Evolutionary conservation across 2,888 invertebrate genomes (phyloP), one percentile per base, ranked within the genome.

Genomic region (Chrysina gloriosa): DNA sequence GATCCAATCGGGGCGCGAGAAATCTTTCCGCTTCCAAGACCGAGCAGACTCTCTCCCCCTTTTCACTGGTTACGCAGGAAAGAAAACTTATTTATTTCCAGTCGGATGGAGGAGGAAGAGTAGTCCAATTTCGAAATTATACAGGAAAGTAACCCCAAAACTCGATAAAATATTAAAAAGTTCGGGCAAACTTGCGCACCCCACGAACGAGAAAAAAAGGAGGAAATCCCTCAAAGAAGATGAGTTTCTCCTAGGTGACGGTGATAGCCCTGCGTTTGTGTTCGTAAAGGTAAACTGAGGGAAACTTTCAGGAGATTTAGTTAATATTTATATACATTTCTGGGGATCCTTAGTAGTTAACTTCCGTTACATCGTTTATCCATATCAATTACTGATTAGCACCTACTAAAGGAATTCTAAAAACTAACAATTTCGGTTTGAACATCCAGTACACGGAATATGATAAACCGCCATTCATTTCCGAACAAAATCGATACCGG

Each of bases 101-200:
- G 58, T 29, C 19, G 42, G 42, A 42, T 42, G 42, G 16, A 11
- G 58, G 42, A 19, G 14, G n/a, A n/a, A n/a, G 27, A 45, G 29
- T 42, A 27, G 42, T 45, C 42, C 27, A 61, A 61, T 61, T 61
- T 19, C 27, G 58, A 61, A 61, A 45, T 61, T 45, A 61, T 61
- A 42, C 58, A 45, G 27, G 42, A 45, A 61, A 61, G 58, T 45
- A 61, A 42, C 42, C 58, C 58, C 27, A 45, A 42, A 61, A 61
- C 27, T 61, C 58, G 58, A 61, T 61, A 45, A 61, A 61, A 61
- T 61, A 61, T 61, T 61, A 61, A 61, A 61, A 42, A 61, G 42
- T 61, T 61, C 16, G 27, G 42, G 27, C 14, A 61, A 61, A 61
- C 27, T 42, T 61, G 42, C 42, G 19, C 42, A 14, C 58, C 58